Conservation (phyloP, 23 tunicate species). For the Styela clava region DNA sequence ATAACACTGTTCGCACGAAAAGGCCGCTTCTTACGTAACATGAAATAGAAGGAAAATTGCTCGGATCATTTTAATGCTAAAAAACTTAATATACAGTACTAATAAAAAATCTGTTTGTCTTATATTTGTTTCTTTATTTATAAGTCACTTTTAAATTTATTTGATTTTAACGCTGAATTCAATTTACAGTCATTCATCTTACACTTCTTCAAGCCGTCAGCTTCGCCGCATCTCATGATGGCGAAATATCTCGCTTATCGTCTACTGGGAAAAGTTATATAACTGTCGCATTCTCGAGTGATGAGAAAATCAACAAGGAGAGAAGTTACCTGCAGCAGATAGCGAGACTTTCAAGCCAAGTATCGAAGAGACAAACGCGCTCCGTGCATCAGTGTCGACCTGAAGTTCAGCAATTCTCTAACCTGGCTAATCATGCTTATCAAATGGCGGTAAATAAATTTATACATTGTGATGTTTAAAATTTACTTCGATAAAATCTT, state of each 20-base stretch:
- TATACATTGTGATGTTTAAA: neutral
- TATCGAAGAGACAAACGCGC: neutral
- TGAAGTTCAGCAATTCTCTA: neutral
- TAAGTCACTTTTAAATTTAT: too few relatives aligned
- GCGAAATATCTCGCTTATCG: neutral
- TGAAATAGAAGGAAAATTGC: too few relatives aligned
- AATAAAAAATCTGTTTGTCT: too few relatives aligned
- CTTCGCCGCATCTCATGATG: neutral
- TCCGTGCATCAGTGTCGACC: neutral
- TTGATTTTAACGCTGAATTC: neutral
- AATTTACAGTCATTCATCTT: neutral
- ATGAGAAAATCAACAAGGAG: neutral
- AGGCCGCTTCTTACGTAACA: too few relatives aligned
- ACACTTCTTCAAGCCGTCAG: neutral
- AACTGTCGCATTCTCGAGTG: neutral
- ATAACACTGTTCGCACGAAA: neutral
- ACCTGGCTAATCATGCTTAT: neutral
- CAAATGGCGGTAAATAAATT: neutral
- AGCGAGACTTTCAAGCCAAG: neutral
- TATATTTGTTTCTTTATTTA: too few relatives aligned
- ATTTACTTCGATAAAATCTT: too few relatives aligned
- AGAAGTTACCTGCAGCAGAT: neutral
- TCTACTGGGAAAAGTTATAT: neutral
- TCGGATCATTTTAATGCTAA: too few relatives aligned
- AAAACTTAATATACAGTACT: too few relatives aligned